Percentiles rank a stretch among this genome's conserved stretches.
Conservation (phyloP, 2,113 vertebrate genomes). For the Catharus fuscescens region DNA sequence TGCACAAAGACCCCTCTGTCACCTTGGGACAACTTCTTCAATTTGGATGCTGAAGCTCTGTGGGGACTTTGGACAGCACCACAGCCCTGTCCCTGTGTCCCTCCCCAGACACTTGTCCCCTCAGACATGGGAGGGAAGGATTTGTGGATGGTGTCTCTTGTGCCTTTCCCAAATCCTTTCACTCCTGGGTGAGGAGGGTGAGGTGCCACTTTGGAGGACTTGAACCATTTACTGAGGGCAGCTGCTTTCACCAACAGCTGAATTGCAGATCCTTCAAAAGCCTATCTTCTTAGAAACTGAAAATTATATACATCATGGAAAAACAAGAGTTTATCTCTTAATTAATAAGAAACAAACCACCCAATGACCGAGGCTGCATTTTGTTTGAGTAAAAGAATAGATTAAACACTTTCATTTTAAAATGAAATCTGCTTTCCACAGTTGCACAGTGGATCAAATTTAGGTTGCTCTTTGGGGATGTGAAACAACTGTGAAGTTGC, state of each 20-base stretch:
- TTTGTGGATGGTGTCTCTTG: not conserved
- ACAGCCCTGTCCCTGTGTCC: not conserved
- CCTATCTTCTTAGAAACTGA: not conserved
- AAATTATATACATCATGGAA: not conserved
- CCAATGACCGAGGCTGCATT: not conserved
- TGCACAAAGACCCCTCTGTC: not conserved
- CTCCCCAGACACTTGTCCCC: not conserved
- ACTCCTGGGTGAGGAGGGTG: not conserved
- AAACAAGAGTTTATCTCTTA: not conserved
- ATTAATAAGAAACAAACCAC: not conserved
- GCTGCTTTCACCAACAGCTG: not conserved
- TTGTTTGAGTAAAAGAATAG: not conserved
- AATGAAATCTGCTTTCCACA: not conserved
- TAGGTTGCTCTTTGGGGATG: not conserved
- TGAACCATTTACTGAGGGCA: not conserved
- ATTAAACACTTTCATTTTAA: not conserved
- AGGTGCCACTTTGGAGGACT: not conserved
- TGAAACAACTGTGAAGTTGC: not conserved
- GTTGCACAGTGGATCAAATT: not conserved
- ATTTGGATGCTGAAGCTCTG: not conserved
- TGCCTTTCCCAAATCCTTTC: not conserved
- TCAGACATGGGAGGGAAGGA: not conserved
- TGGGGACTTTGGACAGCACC: too few species aligned
- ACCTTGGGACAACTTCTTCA: not conserved
- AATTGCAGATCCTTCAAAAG: not conserved